A percentile compares a stretch with the other conserved stretches of the same genome.
Evolutionary conservation across 2,797 vertebrate genomes (phyloP).

Genomic region (Mormyrus hasselquistii): DNA sequence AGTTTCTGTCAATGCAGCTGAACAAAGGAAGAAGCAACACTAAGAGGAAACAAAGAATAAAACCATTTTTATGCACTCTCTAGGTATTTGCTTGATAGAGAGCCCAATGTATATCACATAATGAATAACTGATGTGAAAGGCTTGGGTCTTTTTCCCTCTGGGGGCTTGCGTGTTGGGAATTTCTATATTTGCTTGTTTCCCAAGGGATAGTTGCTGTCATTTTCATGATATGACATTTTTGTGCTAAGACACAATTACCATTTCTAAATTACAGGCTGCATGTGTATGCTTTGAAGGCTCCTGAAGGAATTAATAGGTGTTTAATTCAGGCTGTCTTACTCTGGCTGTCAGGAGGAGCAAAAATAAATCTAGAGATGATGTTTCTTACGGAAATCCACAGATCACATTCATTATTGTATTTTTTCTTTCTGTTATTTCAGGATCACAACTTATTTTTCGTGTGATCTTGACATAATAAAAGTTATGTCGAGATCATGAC

Average conservation of each 20-base stretch:
- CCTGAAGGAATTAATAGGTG: background rate
- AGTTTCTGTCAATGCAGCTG: background rate
- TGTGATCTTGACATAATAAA: background rate
- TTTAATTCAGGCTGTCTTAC: background rate
- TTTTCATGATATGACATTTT: background rate
- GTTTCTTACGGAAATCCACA: background rate
- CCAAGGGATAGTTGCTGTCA: conserved; percentile 8
- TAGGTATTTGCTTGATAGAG: conserved; percentile 2
- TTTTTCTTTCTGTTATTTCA: background rate
- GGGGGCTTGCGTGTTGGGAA: background rate
- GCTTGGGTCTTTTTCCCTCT: background rate
- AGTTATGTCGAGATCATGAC: background rate
- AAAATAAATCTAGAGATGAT: background rate
- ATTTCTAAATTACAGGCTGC: background rate
- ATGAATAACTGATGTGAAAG: conserved; percentile 22
- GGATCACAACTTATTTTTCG: background rate
- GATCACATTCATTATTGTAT: background rate
- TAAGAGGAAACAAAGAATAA: background rate
- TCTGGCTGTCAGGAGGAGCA: background rate
- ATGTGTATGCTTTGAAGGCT: background rate
- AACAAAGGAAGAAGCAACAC: background rate
- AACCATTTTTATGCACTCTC: background rate
- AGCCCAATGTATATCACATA: background rate
- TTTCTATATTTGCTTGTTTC: conserved; percentile 8
- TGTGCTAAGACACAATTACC: background rate